These are phyloP conservation scores for Echeneis naucrates DNA, from an alignment of 2,797 vertebrate species.

Conservation along the genomic window DNA sequence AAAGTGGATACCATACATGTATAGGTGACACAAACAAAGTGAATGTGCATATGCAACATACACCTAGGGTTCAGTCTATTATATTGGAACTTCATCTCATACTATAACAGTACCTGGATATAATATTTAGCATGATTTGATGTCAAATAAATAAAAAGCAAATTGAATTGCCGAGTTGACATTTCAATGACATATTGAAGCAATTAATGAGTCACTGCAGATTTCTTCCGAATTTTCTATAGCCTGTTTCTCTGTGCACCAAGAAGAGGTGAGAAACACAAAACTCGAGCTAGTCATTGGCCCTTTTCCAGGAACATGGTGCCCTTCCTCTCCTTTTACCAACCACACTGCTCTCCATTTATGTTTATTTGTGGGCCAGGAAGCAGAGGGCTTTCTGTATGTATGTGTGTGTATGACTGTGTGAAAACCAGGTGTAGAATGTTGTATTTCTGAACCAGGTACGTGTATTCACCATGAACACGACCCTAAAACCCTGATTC, in stretches of 20 bases:
- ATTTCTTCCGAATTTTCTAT: not conserved
- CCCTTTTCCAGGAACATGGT: conserved; percentile 34
- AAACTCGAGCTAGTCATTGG: conserved; percentile 3
- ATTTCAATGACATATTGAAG: not conserved
- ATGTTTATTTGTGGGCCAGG: conserved; percentile 17
- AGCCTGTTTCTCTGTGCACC: not conserved
- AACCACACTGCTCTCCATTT: conserved; percentile 16
- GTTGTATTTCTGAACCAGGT: conserved; percentile 33
- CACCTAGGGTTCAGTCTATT: no score
- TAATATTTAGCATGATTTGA: no score
- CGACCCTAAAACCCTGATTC: conserved; percentile 36
- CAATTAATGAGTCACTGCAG: not conserved
- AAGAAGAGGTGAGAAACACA: not conserved
- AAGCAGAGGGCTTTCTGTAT: not conserved
- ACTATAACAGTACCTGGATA: not conserved
- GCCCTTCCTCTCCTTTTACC: conserved; percentile 5
- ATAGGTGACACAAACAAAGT: no score
- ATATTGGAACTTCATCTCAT: not conserved
- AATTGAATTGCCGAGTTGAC: not conserved
- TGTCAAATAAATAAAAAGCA: not conserved
- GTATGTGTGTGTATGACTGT: conserved; percentile 12
- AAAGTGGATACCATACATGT: not conserved
- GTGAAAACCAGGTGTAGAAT: conserved; percentile 39
- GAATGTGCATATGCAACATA: no score
- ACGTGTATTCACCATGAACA: conserved; percentile 28